Evolutionary conservation across 2,888 invertebrate genomes (phyloP).

Genomic region (Rhabditophanes sp.): DNA sequence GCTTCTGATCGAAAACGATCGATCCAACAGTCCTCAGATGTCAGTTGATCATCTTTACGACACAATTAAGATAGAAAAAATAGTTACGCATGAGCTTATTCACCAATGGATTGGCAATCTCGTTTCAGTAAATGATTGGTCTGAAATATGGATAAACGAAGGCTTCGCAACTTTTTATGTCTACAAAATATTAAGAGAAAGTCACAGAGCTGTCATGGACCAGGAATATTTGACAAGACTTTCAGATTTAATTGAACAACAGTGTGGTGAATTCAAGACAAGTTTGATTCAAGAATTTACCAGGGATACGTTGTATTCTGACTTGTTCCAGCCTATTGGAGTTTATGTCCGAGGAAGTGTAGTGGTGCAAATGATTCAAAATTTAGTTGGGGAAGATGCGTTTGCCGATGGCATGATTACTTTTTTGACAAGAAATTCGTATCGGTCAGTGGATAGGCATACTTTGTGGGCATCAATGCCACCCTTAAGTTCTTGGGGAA

Average conservation of each 20-base stretch:
- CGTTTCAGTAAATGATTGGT: constrained; percentile 43
- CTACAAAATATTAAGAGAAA: constrained; percentile 28
- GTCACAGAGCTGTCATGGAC: constrained; percentile 28
- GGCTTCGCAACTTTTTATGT: constrained; percentile 45
- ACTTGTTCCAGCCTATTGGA: constrained; percentile 52
- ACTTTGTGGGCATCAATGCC: constrained; percentile 31
- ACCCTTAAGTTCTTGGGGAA: constrained; percentile 33
- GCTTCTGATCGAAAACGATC: constrained; percentile 4
- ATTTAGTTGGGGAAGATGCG: constrained; percentile 28
- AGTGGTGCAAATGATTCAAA: constrained; percentile 32
- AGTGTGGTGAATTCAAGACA: no score
- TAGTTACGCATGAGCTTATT: constrained; percentile 47
- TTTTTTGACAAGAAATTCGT: constrained; percentile 23
- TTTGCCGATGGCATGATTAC: constrained; percentile 28
- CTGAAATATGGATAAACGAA: constrained; percentile 45
- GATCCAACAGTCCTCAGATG: no score
- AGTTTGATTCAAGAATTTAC: no score
- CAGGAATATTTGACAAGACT: no score
- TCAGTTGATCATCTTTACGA: constrained; percentile 35
- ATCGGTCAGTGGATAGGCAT: constrained; percentile 25
- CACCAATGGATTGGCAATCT: constrained; percentile 46
- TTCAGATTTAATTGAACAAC: no score
- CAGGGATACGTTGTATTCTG: constrained; percentile 6
- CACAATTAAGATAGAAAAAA: constrained; percentile 37
- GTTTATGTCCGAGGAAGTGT: constrained; percentile 39